Conservation (phyloP, 64 coral and sea anemone genomes). For the Montipora cactus region DNA sequence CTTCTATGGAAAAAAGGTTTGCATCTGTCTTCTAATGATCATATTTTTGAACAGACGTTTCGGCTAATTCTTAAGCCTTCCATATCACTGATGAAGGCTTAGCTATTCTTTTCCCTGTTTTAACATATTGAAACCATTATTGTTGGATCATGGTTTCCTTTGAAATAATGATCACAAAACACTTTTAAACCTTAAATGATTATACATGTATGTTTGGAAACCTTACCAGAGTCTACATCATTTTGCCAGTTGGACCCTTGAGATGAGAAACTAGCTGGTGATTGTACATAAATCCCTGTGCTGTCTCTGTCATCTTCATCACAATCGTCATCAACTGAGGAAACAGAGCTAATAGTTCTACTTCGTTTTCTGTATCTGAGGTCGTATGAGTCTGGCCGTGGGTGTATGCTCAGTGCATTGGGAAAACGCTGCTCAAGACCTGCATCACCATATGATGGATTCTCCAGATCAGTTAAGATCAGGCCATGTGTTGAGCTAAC, state of each 20-base stretch:
- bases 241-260: constrained; percentile 85
- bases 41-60: too few relatives aligned
- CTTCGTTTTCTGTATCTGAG: constrained; percentile 85
- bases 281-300: constrained; percentile 78
- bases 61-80: too few relatives aligned
- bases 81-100: too few relatives aligned
- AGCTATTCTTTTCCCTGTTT: too few relatives aligned
- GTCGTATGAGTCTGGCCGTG: constrained; percentile 74
- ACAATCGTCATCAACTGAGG: constrained; percentile 86
- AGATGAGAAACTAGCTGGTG: constrained; percentile 84
- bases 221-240: constrained; percentile 84
- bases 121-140: background rate
- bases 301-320: constrained; percentile 76
- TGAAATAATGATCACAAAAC: background rate
- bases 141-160: background rate
- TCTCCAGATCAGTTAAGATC: constrained; percentile 83
- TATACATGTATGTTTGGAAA: background rate
- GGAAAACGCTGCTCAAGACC: constrained; percentile 84
- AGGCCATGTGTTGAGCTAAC: constrained; percentile 64
- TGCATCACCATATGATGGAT: constrained; percentile 71
- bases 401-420: constrained; percentile 82
- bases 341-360: constrained; percentile 83
- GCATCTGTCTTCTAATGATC: too few relatives aligned
- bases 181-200: background rate
- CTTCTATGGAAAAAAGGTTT: too few relatives aligned